phyloP scores from a whole-genome alignment of 2,113 vertebrate genomes.

The Gambusia affinis region DNA sequence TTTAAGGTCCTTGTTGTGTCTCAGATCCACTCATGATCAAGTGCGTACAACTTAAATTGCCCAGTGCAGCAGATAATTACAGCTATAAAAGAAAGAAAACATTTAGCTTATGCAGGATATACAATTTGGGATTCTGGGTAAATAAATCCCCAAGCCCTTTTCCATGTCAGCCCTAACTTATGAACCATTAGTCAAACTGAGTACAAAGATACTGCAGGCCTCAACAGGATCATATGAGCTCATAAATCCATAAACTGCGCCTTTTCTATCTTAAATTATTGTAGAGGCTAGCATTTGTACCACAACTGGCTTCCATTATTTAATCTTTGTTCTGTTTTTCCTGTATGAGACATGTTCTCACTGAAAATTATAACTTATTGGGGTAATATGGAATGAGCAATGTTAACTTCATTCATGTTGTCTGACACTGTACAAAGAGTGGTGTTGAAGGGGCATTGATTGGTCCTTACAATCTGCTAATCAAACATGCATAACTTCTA shows the following conservation, averaged over 20 bases:
- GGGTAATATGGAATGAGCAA: not conserved
- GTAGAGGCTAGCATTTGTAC: slow-evolving; percentile 36
- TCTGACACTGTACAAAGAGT: slow-evolving; percentile 23
- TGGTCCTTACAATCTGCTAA: not conserved
- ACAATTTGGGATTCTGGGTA: slow-evolving; percentile 44
- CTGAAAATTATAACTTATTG: slow-evolving; percentile 6
- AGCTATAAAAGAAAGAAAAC: slow-evolving; percentile 7
- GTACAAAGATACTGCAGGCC: slow-evolving; percentile 35
- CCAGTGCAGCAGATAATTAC: slow-evolving; percentile 54
- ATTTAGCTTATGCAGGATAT: slow-evolving; percentile 42
- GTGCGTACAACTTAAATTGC: slow-evolving; percentile 41
- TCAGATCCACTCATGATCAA: slow-evolving; percentile 50
- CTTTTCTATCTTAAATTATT: slow-evolving; percentile 64
- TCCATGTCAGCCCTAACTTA: slow-evolving; percentile 42
- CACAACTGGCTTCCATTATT: slow-evolving; percentile 27
- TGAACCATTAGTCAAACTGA: slow-evolving; percentile 62
- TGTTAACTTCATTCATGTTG: slow-evolving; percentile 31
- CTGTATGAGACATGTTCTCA: slow-evolving; percentile 25
- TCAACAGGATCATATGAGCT: slow-evolving; percentile 54
- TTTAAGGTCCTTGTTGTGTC: slow-evolving; percentile 48
- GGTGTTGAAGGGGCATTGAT: slow-evolving; percentile 13
- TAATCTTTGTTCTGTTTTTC: slow-evolving; percentile 15
- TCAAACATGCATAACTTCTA: not conserved
- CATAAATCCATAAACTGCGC: slow-evolving; percentile 62
- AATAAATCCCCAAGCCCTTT: slow-evolving; percentile 60